Conservation (phyloP, 2,113 vertebrate species). For the Pedionomus torquatus region DNA sequence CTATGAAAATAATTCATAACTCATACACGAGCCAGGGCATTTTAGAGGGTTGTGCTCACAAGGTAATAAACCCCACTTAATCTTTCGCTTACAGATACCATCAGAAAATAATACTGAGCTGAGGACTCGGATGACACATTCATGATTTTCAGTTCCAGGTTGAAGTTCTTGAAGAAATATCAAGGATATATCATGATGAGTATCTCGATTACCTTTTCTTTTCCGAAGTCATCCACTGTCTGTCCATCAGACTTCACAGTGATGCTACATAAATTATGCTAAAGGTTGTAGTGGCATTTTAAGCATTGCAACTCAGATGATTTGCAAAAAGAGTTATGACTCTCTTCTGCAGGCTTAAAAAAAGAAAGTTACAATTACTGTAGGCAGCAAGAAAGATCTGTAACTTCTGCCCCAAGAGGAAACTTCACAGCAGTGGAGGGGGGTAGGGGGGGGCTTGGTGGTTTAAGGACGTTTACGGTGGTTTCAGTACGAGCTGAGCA, state of each 20-base stretch:
- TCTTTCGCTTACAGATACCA: not conserved
- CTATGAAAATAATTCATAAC: not conserved
- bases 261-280: not conserved
- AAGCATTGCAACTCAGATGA: not conserved
- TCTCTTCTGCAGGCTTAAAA: not conserved
- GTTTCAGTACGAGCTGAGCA: not conserved
- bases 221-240: not conserved
- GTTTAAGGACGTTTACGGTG: not conserved
- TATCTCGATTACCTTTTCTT: not conserved
- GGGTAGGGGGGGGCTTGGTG: not conserved
- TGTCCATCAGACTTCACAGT: not conserved
- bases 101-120: not conserved
- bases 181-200: not conserved
- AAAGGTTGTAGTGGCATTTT: not conserved
- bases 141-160: not conserved
- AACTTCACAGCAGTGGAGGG: fast-evolving
- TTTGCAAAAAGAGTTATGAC: not conserved
- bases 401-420: not conserved
- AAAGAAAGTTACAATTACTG: not conserved
- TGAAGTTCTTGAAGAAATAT: not conserved
- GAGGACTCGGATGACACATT: not conserved
- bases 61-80: not conserved
- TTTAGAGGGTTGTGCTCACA: not conserved
- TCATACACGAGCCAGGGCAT: not conserved
- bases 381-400: not conserved